A percentile compares a stretch with the other conserved stretches of the same genome.
These are phyloP conservation scores for Scotopteryx bipunctaria DNA, from an alignment of 2,888 invertebrate genomes.

Conservation along the genomic window DNA sequence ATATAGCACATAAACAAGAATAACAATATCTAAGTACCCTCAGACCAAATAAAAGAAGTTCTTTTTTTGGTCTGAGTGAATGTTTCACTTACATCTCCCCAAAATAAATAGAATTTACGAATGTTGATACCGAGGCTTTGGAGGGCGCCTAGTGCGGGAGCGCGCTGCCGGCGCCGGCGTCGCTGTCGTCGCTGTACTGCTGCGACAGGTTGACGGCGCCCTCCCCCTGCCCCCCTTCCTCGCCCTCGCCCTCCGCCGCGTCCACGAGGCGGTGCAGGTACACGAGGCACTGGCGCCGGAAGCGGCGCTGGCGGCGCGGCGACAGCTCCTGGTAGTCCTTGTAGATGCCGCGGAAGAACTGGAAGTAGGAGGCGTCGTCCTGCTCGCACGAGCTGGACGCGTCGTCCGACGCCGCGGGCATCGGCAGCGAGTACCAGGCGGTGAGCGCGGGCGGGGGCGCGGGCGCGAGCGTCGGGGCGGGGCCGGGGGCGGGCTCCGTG, in stretches of 20 bases:
- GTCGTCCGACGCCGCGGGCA: slow-evolving; percentile 35
- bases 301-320: slow-evolving; percentile 55
- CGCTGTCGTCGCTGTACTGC: slow-evolving; percentile 24
- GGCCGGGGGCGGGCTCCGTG: slow-evolving; percentile 46
- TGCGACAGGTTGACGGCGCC: not conserved
- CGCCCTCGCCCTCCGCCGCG: slow-evolving; percentile 36
- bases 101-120: no score
- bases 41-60: no score
- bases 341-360: slow-evolving; percentile 72
- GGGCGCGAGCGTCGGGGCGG: slow-evolving; percentile 13
- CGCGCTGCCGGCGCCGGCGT: slow-evolving; percentile 9
- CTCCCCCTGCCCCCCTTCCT: slow-evolving; percentile 51
- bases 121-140: no score
- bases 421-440: slow-evolving; percentile 14
- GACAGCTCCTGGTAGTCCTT: slow-evolving; percentile 65
- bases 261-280: slow-evolving; percentile 67
- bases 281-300: slow-evolving; percentile 64
- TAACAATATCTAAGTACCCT: no score
- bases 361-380: slow-evolving; percentile 70
- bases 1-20: no score
- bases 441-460: not conserved
- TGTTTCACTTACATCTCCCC: no score
- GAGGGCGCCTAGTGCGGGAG: not conserved
- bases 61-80: no score
- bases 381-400: slow-evolving; percentile 49